A percentile compares a stretch with the other conserved stretches of the same genome.
Conservation (phyloP, 2,113 vertebrate genomes). For the Glaucidium brasilianum region DNA sequence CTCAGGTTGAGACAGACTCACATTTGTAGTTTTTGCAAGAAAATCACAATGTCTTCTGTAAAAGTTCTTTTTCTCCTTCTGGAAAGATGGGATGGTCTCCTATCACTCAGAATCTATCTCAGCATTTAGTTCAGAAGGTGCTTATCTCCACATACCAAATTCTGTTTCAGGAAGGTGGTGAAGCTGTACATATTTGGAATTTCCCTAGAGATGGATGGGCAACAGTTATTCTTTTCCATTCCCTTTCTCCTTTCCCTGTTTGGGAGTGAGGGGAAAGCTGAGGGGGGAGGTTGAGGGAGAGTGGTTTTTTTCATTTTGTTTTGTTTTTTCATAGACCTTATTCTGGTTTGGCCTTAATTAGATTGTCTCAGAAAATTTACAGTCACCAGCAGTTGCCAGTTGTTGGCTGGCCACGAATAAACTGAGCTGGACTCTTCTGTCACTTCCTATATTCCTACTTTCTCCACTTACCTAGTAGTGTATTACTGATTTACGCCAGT, state of each 20-base stretch:
- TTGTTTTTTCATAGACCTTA: not conserved
- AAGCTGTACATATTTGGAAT: not conserved
- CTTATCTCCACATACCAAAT: not conserved
- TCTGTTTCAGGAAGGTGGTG: not conserved
- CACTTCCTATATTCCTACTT: not conserved
- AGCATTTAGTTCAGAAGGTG: not conserved
- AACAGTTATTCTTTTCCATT: not conserved
- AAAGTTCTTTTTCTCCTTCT: not conserved
- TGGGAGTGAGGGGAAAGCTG: not conserved
- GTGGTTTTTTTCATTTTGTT: not conserved
- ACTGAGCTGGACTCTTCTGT: not conserved
- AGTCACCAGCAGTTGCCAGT: not conserved
- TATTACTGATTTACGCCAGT: not conserved
- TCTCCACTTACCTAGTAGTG: not conserved
- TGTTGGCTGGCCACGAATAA: rapidly evolving
- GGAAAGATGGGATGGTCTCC: not conserved
- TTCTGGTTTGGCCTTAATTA: not conserved
- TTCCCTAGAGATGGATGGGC: not conserved
- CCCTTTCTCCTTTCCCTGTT: not conserved
- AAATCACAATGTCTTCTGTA: not conserved
- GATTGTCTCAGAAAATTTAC: not conserved
- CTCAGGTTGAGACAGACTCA: not conserved
- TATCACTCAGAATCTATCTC: not conserved
- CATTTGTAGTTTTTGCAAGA: not conserved
- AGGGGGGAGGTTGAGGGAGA: not conserved